phyloP scores from a whole-genome alignment of 92 coral and sea anemone genomes.

The Scolanthus callimorphus region DNA sequence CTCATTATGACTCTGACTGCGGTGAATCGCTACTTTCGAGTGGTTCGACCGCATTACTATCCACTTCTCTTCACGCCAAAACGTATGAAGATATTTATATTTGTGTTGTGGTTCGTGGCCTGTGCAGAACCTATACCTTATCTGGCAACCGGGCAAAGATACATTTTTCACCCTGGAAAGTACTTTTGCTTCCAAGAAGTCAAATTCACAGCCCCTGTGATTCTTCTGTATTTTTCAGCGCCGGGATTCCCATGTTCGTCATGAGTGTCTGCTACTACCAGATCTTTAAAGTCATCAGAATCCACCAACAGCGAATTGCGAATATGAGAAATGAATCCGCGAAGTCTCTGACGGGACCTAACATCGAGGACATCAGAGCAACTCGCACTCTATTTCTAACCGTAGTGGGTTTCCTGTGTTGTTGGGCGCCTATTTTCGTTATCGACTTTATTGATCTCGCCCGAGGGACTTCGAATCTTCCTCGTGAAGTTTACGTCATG shows the following conservation, averaged over 20 bases:
- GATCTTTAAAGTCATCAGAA: constrained; percentile 41
- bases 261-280: constrained; percentile 40
- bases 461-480: constrained; percentile 27
- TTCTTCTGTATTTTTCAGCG: constrained; percentile 32
- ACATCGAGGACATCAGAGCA: constrained; percentile 33
- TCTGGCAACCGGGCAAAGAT: constrained; percentile 40
- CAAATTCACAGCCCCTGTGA: constrained; percentile 19
- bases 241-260: constrained; percentile 28
- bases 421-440: constrained; percentile 39
- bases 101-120: constrained; percentile 26
- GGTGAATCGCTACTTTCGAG: constrained; percentile 52
- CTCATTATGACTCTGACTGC: constrained; percentile 62
- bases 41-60: constrained; percentile 46
- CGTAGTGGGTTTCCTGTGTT: constrained; percentile 31
- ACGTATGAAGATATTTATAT: constrained; percentile 42
- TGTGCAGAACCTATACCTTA: constrained; percentile 60
- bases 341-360: neutral
- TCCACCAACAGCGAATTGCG: constrained; percentile 17
- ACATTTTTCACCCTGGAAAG: constrained; percentile 66
- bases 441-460: constrained; percentile 38
- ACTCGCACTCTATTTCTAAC: constrained; percentile 44
- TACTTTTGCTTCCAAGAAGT: constrained; percentile 54
- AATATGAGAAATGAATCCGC: neutral
- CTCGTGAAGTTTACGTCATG: constrained; percentile 54
- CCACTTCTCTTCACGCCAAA: constrained; percentile 31